phyloP scores from a whole-genome alignment of 2,888 invertebrate genomes.

The Germaria angustata region DNA sequence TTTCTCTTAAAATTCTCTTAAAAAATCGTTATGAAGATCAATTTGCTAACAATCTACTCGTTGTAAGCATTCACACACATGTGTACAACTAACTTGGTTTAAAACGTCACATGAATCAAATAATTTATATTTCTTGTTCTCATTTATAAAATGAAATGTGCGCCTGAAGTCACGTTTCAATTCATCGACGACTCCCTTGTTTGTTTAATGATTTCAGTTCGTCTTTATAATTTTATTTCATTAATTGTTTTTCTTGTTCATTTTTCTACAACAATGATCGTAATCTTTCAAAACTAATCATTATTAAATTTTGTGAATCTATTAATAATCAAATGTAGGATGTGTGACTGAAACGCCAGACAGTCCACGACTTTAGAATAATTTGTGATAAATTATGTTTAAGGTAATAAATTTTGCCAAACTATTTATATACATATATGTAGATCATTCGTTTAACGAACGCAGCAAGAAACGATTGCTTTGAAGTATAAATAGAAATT shows the following conservation, averaged over 20 bases:
- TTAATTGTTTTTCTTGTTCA: conserved; percentile 6
- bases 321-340: not conserved
- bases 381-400: too few relatives aligned
- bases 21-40: not conserved
- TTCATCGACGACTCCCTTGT: not conserved
- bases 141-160: conserved; percentile 3
- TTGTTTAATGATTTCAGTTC: not conserved
- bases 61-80: not conserved
- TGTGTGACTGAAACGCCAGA: too few relatives aligned
- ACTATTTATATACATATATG: too few relatives aligned
- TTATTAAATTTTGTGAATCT: not conserved
- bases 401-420: too few relatives aligned
- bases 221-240: not conserved
- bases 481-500: too few relatives aligned
- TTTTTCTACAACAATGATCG: not conserved
- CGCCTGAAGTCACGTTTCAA: conserved; percentile 42
- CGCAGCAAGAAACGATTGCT: too few relatives aligned
- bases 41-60: not conserved
- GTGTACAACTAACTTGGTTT: not conserved
- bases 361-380: too few relatives aligned
- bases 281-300: not conserved
- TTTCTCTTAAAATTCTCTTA: not conserved
- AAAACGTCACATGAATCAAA: not conserved
- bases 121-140: not conserved
- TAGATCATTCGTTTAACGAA: too few relatives aligned